Percentiles rank a stretch among this genome's conserved stretches.
phyloP scores from a whole-genome alignment of 2,113 vertebrate species.

The Saccopteryx leptura region DNA sequence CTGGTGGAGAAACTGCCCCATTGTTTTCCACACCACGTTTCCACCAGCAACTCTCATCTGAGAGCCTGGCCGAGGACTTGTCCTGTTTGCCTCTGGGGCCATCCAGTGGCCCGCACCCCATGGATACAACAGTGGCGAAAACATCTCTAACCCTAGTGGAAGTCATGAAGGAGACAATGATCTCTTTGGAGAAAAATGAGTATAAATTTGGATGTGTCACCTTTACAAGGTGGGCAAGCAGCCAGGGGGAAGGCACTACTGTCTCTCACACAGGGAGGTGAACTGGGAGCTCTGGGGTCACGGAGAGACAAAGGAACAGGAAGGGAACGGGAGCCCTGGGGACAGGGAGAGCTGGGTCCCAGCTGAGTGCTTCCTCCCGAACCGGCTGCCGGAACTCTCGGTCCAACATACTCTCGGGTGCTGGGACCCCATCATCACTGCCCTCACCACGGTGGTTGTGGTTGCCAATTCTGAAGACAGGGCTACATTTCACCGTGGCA shows the following conservation, averaged over 20 bases:
- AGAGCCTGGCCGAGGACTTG: too few relatives aligned
- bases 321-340: not conserved
- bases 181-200: not conserved
- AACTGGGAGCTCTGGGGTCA: not conserved
- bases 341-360: too few relatives aligned
- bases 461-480: not conserved
- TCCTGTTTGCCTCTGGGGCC: not conserved
- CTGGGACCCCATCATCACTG: not conserved
- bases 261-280: not conserved
- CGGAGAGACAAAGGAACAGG: not conserved
- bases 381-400: not conserved
- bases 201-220: not conserved
- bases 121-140: not conserved
- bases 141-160: not conserved
- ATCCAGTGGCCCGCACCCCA: not conserved
- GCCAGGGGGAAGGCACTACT: not conserved
- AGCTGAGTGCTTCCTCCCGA: not conserved
- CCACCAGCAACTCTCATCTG: not conserved
- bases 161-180: not conserved
- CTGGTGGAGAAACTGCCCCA: not conserved
- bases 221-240: not conserved
- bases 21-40: not conserved
- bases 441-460: fast-evolving
- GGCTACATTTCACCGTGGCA: not conserved
- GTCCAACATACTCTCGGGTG: not conserved